phyloP scores from a whole-genome alignment of 2,888 invertebrate species.

The Aphodius granarius region DNA sequence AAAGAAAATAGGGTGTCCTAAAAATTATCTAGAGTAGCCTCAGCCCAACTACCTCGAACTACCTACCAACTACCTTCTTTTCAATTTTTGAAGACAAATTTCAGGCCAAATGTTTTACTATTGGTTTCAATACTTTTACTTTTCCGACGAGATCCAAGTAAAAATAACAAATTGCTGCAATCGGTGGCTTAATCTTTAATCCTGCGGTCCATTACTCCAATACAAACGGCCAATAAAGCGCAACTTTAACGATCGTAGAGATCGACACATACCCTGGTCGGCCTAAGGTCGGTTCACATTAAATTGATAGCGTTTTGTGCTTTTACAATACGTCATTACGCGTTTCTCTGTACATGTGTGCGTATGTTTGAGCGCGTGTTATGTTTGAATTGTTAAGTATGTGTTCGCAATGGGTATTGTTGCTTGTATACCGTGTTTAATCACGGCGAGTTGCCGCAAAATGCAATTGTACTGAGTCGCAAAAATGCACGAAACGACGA shows the following conservation, averaged over 20 bases:
- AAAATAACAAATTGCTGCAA: no score
- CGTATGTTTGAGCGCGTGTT: not conserved
- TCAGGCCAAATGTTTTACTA: no score
- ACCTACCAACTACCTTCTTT: no score
- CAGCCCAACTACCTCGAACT: no score
- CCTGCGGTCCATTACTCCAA: constrained; percentile 4
- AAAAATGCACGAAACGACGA: not conserved
- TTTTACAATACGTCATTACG: constrained; percentile 14
- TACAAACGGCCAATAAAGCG: constrained; percentile 11
- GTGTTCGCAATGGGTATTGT: not conserved
- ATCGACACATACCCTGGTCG: not conserved
- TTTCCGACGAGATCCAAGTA: no score
- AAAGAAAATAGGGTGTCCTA: no score
- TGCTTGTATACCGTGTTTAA: not conserved
- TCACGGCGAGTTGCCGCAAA: not conserved
- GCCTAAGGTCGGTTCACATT: not conserved
- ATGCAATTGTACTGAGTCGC: not conserved
- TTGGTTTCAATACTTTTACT: no score
- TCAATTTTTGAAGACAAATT: no score
- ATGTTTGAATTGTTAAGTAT: not conserved
- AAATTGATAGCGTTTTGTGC: constrained; percentile 14
- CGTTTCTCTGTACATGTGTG: not conserved
- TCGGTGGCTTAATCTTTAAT: not conserved
- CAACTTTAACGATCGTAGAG: constrained; percentile 8
- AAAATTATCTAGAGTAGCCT: no score